Conservation (phyloP, 2,888 invertebrate genomes). For the Apodemia zela region DNA sequence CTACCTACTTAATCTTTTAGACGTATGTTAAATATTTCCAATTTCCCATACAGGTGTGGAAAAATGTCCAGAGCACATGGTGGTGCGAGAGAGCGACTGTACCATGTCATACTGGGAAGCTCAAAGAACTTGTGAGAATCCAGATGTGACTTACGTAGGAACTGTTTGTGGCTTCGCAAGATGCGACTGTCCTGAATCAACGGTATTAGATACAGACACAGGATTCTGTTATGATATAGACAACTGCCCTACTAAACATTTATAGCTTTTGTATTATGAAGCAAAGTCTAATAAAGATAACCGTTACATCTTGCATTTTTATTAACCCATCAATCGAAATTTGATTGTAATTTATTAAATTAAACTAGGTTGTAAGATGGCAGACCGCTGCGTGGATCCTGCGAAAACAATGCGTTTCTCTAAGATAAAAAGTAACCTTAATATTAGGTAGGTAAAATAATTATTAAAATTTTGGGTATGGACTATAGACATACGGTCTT, state of each 20-base stretch:
- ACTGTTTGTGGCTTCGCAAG: conserved; percentile 55
- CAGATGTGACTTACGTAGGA: conserved; percentile 46
- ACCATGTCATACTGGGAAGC: conserved; percentile 46
- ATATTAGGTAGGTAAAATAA: too few relatives aligned
- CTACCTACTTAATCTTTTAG: too few relatives aligned
- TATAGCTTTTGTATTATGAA: background rate
- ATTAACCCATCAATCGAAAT: background rate
- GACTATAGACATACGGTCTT: too few relatives aligned
- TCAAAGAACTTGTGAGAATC: conserved; percentile 52
- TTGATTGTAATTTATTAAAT: too few relatives aligned
- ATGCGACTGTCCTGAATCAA: conserved; percentile 54
- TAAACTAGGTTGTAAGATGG: too few relatives aligned
- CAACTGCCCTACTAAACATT: conserved; percentile 54
- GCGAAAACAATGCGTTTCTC: too few relatives aligned
- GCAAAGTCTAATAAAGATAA: background rate
- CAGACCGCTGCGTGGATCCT: too few relatives aligned
- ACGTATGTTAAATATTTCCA: background rate
- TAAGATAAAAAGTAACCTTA: too few relatives aligned
- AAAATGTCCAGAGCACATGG: conserved; percentile 17
- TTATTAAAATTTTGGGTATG: too few relatives aligned
- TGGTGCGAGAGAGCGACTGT: conserved; percentile 41
- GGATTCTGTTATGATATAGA: conserved; percentile 58
- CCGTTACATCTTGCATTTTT: background rate
- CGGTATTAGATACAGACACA: conserved; percentile 49
- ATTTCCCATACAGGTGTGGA: background rate